Percentiles rank a stretch among this genome's conserved stretches.
Evolutionary conservation across 1,140 invertebrate genomes (phyloP).

Genomic region (Diachasma alloeum): DNA sequence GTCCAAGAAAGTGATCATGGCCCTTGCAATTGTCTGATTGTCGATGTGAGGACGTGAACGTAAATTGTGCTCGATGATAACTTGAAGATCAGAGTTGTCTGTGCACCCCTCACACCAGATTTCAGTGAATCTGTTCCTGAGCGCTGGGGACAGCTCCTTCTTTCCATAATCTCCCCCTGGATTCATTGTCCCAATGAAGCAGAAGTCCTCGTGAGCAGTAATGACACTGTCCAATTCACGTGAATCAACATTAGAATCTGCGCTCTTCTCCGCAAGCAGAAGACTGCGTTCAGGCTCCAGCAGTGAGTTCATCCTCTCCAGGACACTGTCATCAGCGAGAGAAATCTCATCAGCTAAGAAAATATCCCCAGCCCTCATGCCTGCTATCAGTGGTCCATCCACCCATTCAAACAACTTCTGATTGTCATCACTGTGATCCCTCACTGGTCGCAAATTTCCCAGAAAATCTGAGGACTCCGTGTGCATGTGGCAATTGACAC

Average conservation of each 20-base stretch:
- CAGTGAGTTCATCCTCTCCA: conserved; percentile 97
- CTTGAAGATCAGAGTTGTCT: conserved; percentile 73
- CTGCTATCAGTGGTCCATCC: conserved; percentile 92
- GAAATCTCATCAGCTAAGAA: conserved; percentile 99
- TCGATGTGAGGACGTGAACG: conserved; percentile 61
- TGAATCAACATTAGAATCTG: conserved; percentile 51
- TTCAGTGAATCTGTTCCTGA: conserved; percentile 98
- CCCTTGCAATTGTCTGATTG: conserved; percentile 70
- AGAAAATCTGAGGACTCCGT: conserved; percentile 98
- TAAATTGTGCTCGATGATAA: conserved; percentile 85
- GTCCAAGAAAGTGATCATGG: conserved; percentile 81
- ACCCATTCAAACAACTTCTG: conserved; percentile 94
- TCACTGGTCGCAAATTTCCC: conserved; percentile 91
- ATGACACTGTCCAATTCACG: conserved; percentile 69
- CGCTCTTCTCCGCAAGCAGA: conserved; percentile 88
- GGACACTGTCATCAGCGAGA: conserved; percentile 96
- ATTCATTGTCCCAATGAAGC: conserved; percentile 99
- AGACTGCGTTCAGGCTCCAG: conserved; percentile 93
- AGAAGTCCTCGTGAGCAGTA: conserved; percentile 80
- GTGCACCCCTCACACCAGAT: conserved; percentile 92
- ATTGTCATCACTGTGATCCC: conserved; percentile 69
- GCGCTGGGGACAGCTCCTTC: conserved; percentile 97
- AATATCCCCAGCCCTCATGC: conserved; percentile 87
- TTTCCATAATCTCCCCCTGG: conserved; percentile 99
- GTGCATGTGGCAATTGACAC: conserved; percentile 98